Evolutionary conservation across 2,888 invertebrate genomes (phyloP).

Genomic region (Cylindroiulus punctatus): DNA sequence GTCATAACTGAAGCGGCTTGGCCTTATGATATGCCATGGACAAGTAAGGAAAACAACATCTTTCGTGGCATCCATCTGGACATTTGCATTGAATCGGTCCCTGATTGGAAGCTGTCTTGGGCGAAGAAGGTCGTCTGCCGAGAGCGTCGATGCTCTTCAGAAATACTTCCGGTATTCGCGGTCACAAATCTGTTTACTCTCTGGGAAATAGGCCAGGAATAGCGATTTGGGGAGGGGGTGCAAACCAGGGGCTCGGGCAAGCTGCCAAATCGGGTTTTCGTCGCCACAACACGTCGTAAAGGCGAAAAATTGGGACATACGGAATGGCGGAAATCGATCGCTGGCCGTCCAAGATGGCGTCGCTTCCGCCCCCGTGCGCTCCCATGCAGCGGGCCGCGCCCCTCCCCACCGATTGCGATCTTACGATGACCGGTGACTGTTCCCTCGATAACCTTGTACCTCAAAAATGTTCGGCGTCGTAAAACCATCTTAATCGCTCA

Average conservation of each 20-base stretch:
- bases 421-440: slow-evolving; percentile 49
- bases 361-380: neutral
- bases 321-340: slow-evolving; percentile 22
- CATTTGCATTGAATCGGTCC: too few species aligned
- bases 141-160: neutral
- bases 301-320: neutral
- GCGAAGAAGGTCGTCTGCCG: too few species aligned
- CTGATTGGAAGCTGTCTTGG: neutral
- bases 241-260: neutral
- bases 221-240: neutral
- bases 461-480: slow-evolving; percentile 49
- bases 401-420: neutral
- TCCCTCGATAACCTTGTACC: slow-evolving; percentile 50
- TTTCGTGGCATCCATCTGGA: too few species aligned
- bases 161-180: neutral
- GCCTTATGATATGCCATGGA: too few species aligned
- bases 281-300: neutral
- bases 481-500: slow-evolving; percentile 50
- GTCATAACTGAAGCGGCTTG: too few species aligned
- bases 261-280: neutral
- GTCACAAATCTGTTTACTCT: slow-evolving; percentile 2
- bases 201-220: slow-evolving; percentile 17
- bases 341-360: neutral
- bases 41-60: too few species aligned
- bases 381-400: neutral